Base-by-base conservation (phyloP, 2,113 vertebrate species). In the Gadus macrocephalus region DNA sequence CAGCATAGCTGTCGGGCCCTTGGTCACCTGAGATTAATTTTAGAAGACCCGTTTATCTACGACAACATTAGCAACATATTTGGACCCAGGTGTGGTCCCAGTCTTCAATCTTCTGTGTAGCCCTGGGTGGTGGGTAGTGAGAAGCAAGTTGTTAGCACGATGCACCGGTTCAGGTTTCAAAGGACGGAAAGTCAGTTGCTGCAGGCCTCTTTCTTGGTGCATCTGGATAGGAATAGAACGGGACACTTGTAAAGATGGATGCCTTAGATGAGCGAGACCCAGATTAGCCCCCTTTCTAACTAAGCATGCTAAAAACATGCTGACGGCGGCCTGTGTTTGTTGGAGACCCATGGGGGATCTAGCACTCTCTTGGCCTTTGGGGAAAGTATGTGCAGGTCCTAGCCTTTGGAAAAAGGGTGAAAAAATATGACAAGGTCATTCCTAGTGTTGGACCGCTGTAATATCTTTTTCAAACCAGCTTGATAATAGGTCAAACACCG, bases 141-240 rank as follows among this genome's bases (percentile, higher is more conserved):
- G 78, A 83, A 86, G 84, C 74, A 70, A 78, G 73, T 78, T 89
- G 82, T 82, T 68, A 85, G 76, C 73, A 85, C 84, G 79, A 90
- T 73, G 68, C 53, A 15, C 76, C 42, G 66, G 85, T 82, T 91
- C 85, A 15, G 53, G 68, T 91, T 78, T 88, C 42, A 49, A 49
- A 49, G 42, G 5, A 49, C 88, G 22, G 83, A 77, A 83, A 81
- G 78, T 84, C 62, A 3, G 81, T 19, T 15, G 9, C 61, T 68
- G 63, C 64, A 80, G 82, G 73, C 70, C 73, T 76, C 75, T 56
- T 71, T 86, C 86, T 73, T 69, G 74, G 65, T 73, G 62, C n/a
- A 70, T 82, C 78, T 77, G 75, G 81, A 85, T 78, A 68, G 78
- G 71, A 87, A 87, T 87, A 89, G 83, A 85, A 83, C 42, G 14